Conservation (phyloP, 2,797 vertebrate species). For the Oreochromis mossambicus region DNA sequence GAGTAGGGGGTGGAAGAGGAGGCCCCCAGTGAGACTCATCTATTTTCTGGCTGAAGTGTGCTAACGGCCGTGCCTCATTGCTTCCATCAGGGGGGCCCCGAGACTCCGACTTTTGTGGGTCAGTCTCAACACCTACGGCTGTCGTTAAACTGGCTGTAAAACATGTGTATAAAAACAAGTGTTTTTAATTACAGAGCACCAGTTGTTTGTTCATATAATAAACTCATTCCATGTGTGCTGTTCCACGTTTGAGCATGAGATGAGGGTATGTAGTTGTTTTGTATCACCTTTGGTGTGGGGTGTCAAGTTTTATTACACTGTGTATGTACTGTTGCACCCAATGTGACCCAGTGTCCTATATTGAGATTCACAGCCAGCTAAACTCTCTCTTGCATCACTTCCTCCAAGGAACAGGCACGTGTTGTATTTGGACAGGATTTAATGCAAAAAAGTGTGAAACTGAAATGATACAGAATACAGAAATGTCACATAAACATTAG, state of each 20-base stretch:
- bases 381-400: too few relatives aligned
- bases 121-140: slow-evolving; percentile 9
- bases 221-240: slow-evolving; percentile 31
- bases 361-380: too few relatives aligned
- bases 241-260: background rate
- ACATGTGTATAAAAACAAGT: slow-evolving; percentile 25
- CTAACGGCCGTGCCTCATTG: slow-evolving; percentile 6
- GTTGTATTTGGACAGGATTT: too few relatives aligned
- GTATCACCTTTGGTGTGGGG: background rate
- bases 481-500: too few relatives aligned
- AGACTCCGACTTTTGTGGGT: slow-evolving; percentile 1
- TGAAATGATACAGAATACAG: too few relatives aligned
- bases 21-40: slow-evolving; percentile 28
- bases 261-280: background rate
- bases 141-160: slow-evolving; percentile 42
- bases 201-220: slow-evolving; percentile 34
- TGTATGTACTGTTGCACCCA: too few relatives aligned
- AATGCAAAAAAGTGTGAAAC: too few relatives aligned
- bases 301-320: background rate
- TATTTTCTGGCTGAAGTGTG: slow-evolving; percentile 48
- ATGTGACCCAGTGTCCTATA: too few relatives aligned
- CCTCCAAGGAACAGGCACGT: too few relatives aligned
- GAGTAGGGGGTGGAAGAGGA: background rate
- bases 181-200: slow-evolving; percentile 2
- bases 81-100: slow-evolving; percentile 25